phyloP scores from a whole-genome alignment of 2,113 vertebrate genomes.

The Lates calcarifer region DNA sequence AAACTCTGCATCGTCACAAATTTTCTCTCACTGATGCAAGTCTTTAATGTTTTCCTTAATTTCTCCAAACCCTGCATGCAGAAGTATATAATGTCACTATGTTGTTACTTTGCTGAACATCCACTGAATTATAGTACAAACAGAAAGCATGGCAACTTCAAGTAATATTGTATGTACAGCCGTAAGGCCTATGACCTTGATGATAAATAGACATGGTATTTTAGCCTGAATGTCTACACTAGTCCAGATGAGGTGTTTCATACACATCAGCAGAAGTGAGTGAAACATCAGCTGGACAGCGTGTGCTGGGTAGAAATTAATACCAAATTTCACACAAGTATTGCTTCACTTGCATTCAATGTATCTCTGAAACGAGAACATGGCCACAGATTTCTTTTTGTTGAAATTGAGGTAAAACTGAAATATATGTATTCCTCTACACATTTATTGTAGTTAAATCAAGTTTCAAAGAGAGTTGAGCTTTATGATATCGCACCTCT shows the following conservation, averaged over 20 bases:
- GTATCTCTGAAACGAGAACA: conserved; percentile 55
- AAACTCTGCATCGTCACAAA: conserved; percentile 5
- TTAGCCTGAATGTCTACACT: conserved; percentile 58
- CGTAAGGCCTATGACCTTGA: conserved; percentile 51
- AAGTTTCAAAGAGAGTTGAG: conserved; percentile 65
- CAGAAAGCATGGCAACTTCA: conserved; percentile 77
- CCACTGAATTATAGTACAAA: conserved; percentile 80
- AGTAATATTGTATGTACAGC: conserved; percentile 83
- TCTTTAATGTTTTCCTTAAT: conserved; percentile 35
- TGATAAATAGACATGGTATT: conserved; percentile 54
- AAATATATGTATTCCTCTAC: conserved; percentile 46
- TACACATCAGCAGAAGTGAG: conserved; percentile 26
- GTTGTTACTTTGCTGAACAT: conserved; percentile 72
- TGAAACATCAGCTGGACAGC: conserved; percentile 46
- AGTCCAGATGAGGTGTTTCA: conserved; percentile 37
- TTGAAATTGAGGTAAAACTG: conserved; percentile 91
- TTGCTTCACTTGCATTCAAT: conserved; percentile 79
- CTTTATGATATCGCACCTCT: conserved; percentile 33
- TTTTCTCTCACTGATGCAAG: conserved; percentile 10
- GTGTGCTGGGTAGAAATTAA: conserved; percentile 65
- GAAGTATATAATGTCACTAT: conserved; percentile 73
- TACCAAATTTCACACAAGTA: conserved; percentile 77
- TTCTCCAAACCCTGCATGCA: conserved; percentile 78
- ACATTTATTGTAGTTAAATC: conserved; percentile 52
- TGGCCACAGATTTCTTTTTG: conserved; percentile 54